A percentile compares a stretch with the other conserved stretches of the same genome.
Conservation (phyloP, 1,140 invertebrate genomes). For the Hypothenemus hampei region DNA sequence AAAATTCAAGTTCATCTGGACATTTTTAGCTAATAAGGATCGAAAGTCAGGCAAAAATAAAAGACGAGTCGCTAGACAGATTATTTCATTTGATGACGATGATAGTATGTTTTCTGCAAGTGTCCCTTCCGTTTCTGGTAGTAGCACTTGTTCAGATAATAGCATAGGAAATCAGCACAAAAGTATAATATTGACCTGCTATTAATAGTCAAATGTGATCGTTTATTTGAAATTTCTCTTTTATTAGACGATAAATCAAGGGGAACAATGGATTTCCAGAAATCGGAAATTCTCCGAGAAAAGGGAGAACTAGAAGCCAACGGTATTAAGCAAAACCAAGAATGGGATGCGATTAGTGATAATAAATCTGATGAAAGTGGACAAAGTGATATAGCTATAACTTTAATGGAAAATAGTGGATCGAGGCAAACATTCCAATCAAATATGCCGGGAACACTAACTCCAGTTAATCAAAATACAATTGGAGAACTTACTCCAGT, state of each 20-base stretch:
- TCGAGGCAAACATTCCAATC: conserved; percentile 37
- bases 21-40: conserved; percentile 18
- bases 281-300: no score
- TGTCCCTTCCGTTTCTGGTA: conserved; percentile 38
- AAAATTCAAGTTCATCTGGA: not conserved
- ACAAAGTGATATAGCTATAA: not conserved
- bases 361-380: not conserved
- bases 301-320: no score
- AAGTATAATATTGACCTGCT: not conserved
- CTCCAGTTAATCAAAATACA: conserved; percentile 46
- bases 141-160: conserved; percentile 18
- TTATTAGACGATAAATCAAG: no score
- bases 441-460: conserved; percentile 42
- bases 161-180: conserved; percentile 14
- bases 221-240: no score
- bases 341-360: no score
- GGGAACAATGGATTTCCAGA: no score
- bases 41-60: conserved; percentile 35
- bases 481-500: conserved; percentile 52
- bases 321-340: no score
- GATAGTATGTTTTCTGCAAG: conserved; percentile 38
- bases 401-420: conserved; percentile 40
- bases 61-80: conserved; percentile 40
- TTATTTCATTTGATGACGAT: conserved; percentile 44
- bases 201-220: no score